These are phyloP conservation scores for Neolamprologus tretocephalus DNA, from an alignment of 2,113 vertebrate species.

Conservation along the genomic window DNA sequence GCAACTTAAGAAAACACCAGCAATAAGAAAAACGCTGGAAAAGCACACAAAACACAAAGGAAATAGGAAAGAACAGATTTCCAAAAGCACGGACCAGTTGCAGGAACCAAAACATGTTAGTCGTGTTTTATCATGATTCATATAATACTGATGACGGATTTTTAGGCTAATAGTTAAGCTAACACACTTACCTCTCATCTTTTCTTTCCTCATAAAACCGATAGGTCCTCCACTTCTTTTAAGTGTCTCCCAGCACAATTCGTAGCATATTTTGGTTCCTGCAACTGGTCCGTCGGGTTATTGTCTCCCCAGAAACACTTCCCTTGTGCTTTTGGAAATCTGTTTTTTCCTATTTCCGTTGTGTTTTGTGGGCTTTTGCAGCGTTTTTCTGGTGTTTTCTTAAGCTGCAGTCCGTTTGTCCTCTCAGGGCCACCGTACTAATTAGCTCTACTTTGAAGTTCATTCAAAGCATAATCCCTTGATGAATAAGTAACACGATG, in stretches of 20 bases:
- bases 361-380: accelerated
- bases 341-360: not conserved
- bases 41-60: accelerated
- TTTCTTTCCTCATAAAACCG: not conserved
- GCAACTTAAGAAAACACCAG: not conserved
- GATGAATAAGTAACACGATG: not conserved
- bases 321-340: not conserved
- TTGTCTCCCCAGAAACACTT: not conserved
- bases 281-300: not conserved
- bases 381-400: not conserved
- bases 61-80: accelerated
- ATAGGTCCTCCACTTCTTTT: accelerated
- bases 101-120: not conserved
- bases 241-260: not conserved
- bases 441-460: not conserved
- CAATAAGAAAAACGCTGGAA: not conserved
- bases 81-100: not conserved
- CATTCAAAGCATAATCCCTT: accelerated
- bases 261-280: not conserved
- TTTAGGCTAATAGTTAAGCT: not conserved
- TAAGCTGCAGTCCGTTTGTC: not conserved
- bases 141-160: accelerated
- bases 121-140: not conserved
- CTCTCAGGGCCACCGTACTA: not conserved
- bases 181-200: not conserved